These are phyloP conservation scores for Aplochiton taeniatus DNA, from an alignment of 2,797 vertebrate genomes.

Conservation along the genomic window DNA sequence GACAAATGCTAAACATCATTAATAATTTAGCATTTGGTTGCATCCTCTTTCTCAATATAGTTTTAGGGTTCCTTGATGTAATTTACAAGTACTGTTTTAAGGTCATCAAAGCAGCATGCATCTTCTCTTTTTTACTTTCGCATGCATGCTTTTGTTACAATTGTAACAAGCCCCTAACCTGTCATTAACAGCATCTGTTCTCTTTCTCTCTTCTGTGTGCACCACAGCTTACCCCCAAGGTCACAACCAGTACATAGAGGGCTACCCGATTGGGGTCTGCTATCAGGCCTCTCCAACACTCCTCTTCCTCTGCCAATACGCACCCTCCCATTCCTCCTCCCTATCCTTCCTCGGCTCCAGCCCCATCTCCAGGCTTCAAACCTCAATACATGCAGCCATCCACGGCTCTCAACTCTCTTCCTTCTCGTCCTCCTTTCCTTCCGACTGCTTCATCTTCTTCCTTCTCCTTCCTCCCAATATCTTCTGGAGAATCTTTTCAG, in stretches of 20 bases:
- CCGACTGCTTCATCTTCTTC: conserved; percentile 59
- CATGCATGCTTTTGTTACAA: background rate
- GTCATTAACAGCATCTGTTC: conserved; percentile 61
- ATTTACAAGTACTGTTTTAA: too few species aligned
- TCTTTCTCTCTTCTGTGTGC: conserved; percentile 60
- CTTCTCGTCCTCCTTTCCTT: conserved; percentile 61
- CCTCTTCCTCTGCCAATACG: conserved; percentile 60
- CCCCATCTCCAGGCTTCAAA: conserved; percentile 75
- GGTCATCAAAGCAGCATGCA: too few species aligned
- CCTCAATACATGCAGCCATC: conserved; percentile 73
- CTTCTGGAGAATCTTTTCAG: conserved; percentile 86
- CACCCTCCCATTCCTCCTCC: conserved; percentile 66
- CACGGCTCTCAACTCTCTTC: conserved; percentile 65
- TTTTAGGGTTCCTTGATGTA: too few species aligned
- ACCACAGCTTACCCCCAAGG: conserved; percentile 83
- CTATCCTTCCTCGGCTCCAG: conserved; percentile 71
- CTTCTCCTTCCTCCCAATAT: conserved; percentile 69
- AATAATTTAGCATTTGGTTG: too few species aligned
- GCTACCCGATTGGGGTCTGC: conserved; percentile 81
- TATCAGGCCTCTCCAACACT: conserved; percentile 87
- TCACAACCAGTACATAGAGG: conserved; percentile 84
- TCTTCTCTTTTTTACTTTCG: too few species aligned
- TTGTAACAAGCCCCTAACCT: conserved; percentile 9
- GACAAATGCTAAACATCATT: too few species aligned
- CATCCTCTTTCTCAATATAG: too few species aligned